Percentiles rank a stretch among this genome's conserved stretches.
Evolutionary conservation across 2,888 invertebrate genomes (phyloP).

Genomic region (Stenichneumon culpator): DNA sequence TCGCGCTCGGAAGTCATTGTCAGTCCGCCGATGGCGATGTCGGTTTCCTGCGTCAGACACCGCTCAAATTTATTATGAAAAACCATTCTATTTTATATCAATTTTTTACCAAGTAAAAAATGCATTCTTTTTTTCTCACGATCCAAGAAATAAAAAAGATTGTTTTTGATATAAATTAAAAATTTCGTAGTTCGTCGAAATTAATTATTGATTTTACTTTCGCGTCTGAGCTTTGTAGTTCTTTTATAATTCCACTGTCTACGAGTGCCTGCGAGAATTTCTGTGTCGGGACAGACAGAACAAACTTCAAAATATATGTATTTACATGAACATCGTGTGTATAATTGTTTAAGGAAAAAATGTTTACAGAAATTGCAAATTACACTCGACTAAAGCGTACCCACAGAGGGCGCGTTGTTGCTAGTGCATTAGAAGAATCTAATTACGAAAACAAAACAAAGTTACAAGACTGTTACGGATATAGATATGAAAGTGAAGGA

Average conservation of each 20-base stretch:
- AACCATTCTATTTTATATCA: conserved; percentile 9
- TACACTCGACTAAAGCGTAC: too few species aligned
- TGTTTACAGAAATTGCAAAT: too few species aligned
- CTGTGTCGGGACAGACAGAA: too few species aligned
- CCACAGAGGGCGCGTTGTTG: not conserved
- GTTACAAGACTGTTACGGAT: not conserved
- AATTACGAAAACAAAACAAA: not conserved
- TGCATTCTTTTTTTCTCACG: not conserved
- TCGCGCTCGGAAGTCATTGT: conserved; percentile 97
- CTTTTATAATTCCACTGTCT: not conserved
- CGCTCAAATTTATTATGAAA: conserved; percentile 18
- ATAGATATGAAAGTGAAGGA: conserved; percentile 2
- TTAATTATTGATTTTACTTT: not conserved
- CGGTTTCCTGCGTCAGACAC: conserved; percentile 89
- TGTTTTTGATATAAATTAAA: not conserved
- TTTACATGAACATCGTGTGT: too few species aligned
- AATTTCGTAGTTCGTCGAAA: not conserved
- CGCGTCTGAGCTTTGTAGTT: not conserved
- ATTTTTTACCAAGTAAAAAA: not conserved
- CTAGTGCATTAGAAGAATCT: not conserved
- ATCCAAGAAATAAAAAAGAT: not conserved
- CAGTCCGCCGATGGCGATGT: conserved; percentile 92
- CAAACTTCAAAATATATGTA: too few species aligned
- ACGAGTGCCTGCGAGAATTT: too few species aligned
- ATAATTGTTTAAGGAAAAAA: too few species aligned